phyloP scores from a whole-genome alignment of 2,113 vertebrate species.

The Neodon shergylaensis region DNA sequence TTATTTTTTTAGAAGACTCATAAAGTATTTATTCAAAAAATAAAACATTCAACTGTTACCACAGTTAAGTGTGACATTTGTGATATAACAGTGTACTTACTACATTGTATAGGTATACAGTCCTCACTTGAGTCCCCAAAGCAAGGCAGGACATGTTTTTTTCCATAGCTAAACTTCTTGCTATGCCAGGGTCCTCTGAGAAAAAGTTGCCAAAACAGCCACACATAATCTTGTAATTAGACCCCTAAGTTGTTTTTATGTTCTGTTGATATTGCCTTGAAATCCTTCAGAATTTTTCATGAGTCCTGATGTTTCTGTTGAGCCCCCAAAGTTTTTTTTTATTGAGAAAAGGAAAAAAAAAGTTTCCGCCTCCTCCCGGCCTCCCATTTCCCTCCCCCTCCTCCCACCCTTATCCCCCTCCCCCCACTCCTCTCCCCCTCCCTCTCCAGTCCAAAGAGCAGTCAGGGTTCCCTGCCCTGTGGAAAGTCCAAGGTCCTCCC shows the following conservation, averaged over 20 bases:
- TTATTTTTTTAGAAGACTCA: not conserved
- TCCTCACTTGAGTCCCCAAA: not conserved
- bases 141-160: not conserved
- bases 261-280: not conserved
- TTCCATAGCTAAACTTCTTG: not conserved
- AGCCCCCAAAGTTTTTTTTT: not conserved
- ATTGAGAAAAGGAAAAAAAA: no score
- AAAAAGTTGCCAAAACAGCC: not conserved
- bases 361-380: no score
- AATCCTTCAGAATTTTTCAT: not conserved
- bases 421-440: no score
- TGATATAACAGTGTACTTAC: not conserved
- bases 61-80: no score
- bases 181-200: not conserved
- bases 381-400: no score
- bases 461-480: no score
- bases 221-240: not conserved
- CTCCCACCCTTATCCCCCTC: no score
- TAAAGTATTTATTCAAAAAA: not conserved
- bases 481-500: no score
- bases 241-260: not conserved
- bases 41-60: not conserved
- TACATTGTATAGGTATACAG: not conserved
- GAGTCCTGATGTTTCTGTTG: not conserved
- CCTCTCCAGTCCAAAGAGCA: no score